phyloP scores from a whole-genome alignment of 2,113 vertebrate genomes.

The Calonectris borealis region DNA sequence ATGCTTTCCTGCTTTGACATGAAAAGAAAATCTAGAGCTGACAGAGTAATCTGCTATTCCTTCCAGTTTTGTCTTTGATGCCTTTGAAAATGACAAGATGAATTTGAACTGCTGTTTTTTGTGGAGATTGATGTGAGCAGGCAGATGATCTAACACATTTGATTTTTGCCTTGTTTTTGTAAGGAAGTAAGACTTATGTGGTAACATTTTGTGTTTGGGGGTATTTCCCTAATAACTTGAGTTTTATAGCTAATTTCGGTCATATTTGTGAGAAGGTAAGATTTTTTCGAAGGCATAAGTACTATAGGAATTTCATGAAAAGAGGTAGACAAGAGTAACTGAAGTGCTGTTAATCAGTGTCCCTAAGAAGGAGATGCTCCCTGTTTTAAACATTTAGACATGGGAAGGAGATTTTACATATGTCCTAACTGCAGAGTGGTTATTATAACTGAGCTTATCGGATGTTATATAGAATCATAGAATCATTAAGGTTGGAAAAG shows the following conservation, averaged over 20 bases:
- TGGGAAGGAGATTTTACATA: background rate
- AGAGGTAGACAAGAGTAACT: background rate
- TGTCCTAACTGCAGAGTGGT: background rate
- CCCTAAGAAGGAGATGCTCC: background rate
- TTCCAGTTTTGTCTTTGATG: background rate
- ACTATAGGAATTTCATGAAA: background rate
- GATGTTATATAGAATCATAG: background rate
- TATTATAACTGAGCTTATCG: accelerated
- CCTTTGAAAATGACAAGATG: background rate
- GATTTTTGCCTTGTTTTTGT: background rate
- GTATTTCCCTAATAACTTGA: background rate
- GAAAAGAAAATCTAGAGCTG: background rate
- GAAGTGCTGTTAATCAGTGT: background rate
- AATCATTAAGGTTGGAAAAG: too few relatives aligned
- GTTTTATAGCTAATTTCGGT: background rate
- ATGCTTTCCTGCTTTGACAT: background rate
- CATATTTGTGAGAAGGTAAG: background rate
- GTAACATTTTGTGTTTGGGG: background rate
- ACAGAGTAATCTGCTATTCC: background rate
- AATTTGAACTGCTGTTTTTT: background rate
- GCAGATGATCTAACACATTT: background rate
- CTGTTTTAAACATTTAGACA: background rate
- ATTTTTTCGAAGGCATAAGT: background rate
- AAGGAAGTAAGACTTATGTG: background rate
- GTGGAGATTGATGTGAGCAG: background rate